Evolutionary conservation across 2,113 vertebrate species (phyloP).

Genomic region (Tichodroma muraria): DNA sequence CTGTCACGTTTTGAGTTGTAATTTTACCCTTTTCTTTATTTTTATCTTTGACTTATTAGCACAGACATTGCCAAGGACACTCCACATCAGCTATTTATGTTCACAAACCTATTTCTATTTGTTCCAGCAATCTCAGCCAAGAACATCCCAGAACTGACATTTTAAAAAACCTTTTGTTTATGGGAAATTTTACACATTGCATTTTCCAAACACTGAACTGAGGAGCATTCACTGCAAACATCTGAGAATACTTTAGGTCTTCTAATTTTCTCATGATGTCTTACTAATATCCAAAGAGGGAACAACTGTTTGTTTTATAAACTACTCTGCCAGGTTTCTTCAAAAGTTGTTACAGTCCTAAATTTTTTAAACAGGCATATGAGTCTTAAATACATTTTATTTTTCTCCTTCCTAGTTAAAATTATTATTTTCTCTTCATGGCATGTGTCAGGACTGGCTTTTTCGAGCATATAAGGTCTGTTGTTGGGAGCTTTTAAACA

Average conservation of each 20-base stretch:
- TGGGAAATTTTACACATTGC: conserved; percentile 67
- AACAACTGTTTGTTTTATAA: conserved; percentile 51
- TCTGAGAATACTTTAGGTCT: conserved; percentile 69
- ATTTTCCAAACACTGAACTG: conserved; percentile 61
- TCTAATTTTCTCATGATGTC: conserved; percentile 70
- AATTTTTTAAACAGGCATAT: not conserved
- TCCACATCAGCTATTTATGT: conserved; percentile 62
- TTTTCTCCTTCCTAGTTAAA: conserved; percentile 4
- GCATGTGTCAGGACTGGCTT: not conserved
- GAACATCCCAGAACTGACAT: conserved; percentile 62
- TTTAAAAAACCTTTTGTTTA: conserved; percentile 69
- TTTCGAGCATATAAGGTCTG: not conserved
- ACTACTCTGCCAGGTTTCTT: conserved; percentile 58
- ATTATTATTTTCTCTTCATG: not conserved
- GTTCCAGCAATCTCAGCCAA: conserved; percentile 53
- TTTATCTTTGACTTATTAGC: conserved; percentile 7
- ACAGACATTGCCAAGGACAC: conserved; percentile 16
- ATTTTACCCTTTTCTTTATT: not conserved
- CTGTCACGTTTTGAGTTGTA: not conserved
- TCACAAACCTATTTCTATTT: conserved; percentile 42
- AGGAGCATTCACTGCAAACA: conserved; percentile 57
- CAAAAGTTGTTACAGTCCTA: conserved; percentile 32
- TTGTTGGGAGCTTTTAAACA: not conserved
- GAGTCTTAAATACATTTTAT: not conserved
- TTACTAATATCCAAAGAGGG: conserved; percentile 53